Evolutionary conservation across 2,113 vertebrate species (phyloP), one percentile per base, ranked within the genome.

Genomic region (Melanocharis versteri): DNA sequence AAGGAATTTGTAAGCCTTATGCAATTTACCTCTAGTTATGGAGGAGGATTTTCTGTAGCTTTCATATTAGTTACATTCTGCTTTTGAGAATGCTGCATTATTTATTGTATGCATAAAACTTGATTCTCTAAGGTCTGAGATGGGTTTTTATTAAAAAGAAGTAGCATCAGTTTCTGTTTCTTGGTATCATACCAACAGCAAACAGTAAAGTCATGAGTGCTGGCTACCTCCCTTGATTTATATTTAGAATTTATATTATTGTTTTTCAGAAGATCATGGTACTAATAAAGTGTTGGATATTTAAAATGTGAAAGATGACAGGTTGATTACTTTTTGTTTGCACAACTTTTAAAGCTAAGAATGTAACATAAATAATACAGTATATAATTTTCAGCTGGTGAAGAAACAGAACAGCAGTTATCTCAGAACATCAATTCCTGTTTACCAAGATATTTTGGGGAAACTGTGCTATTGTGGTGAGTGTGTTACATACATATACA

Each of bases 31-130:
- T 91, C n/a, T 91, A 31, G 45, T 93, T 93, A 80, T 14, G 27
- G 50, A 72, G 31, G 18, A 91, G 16, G 8, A 61, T 91, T 87
- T 96, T 93, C 70, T 80, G 35, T 57, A 87, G 37, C 58, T 95
- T 95, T 95, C 37, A 51, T 68, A 16, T 70, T 90, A 62, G 89
- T 77, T 94, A 78, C 10, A 57, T 94, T 84, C 37, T 76, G n/a
- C 44, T 33, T 40, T 89, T 94, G 87, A 87, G 93, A 95, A 87
- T 71, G 26, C 24, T 91, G 62, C 61, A 83, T 93, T 93, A 89
- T 80, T 93, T 93, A 72, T 79, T 72, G 10, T 57, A 71, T 94
- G 65, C 26, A 76, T 76, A 60, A 75, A 91, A 57, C 31, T 50
- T 60, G 31, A 78, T 79, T 92, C 47, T 91, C 69, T 42, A 78